phyloP scores from a whole-genome alignment of 1,140 invertebrate species.

The Euwallacea fornicatus region DNA sequence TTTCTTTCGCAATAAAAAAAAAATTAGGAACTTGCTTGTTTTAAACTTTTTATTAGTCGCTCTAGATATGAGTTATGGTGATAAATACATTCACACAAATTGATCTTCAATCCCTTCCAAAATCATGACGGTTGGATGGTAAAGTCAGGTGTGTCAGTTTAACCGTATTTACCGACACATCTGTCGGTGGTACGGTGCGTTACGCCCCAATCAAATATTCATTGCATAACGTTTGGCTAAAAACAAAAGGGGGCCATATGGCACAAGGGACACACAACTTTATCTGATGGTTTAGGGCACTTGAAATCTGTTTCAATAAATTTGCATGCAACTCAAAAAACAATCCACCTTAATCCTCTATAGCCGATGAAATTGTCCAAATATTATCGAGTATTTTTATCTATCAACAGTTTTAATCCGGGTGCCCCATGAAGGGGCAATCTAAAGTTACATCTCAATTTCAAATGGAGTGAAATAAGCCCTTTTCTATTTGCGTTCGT shows the following conservation, averaged over 20 bases:
- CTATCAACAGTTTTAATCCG: constrained; percentile 25
- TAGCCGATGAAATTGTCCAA: not conserved
- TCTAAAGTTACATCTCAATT: constrained; percentile 36
- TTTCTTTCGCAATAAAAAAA: too few relatives aligned
- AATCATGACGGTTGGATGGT: constrained; percentile 23
- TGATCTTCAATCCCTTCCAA: not conserved
- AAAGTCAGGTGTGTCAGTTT: constrained; percentile 37
- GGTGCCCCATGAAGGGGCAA: constrained; percentile 18
- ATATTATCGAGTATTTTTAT: constrained; percentile 30
- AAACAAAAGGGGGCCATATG: constrained; percentile 39
- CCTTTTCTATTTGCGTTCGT: constrained; percentile 28
- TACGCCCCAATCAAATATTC: constrained; percentile 37
- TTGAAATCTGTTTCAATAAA: too few relatives aligned
- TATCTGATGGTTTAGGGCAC: too few relatives aligned
- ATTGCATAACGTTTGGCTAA: constrained; percentile 33
- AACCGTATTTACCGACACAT: constrained; percentile 38
- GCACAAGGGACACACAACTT: constrained; percentile 9
- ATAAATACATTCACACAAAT: too few relatives aligned
- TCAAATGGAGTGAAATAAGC: constrained; percentile 35
- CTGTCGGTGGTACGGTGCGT: constrained; percentile 23
- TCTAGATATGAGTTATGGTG: too few relatives aligned
- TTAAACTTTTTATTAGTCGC: too few relatives aligned
- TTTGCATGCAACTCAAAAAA: not conserved
- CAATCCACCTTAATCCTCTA: not conserved
- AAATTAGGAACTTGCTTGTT: too few relatives aligned